Base-by-base conservation (phyloP, 2,797 vertebrate genomes). In the Neosilurus mollespiculum region DNA sequence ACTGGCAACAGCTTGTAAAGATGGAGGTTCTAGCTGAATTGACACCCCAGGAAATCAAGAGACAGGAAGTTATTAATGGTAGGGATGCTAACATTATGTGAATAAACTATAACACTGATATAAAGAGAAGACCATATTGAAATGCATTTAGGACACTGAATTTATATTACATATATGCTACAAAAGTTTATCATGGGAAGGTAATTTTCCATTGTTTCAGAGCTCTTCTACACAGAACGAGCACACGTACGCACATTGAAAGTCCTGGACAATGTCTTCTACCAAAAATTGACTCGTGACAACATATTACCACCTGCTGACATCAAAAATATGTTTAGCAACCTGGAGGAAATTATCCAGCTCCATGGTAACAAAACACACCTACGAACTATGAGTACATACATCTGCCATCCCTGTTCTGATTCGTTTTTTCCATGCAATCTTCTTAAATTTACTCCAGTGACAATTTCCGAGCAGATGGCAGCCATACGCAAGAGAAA, bases 51-150 rank as follows among this genome's bases (percentile, higher is more conserved):
- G 96, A 99, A 88, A 97, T 99, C 92, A 97, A 99, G 87, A 95
- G 97, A 37, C 98, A 99, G 70, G 97, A 99, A 89, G 98, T 99
- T 90, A 99, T 99, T 87, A 97, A 99, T 78, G 98, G 98, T 99
- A 91, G 93, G 91, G 59, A 26, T 79, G 58, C 24, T 11, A 54
- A 67, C 49, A 59, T 59, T 8, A 9, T 3, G 6, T 15, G 24
- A 71, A 83, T 37, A 43, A 4, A 8, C 43, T 43, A 11, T 53
- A 30, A 18, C 51, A 26, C 70, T 54, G 14, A 26, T 73, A 54
- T 16, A 16, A 72, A n/a, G 70, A 51, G 9, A 72, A n/a, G 70
- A 51, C n/a, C 22, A n/a, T 53, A 24, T 54, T 26, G 15, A 54
- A 73, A 54, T 3, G n/a, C 4, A 72, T 59, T 15, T 43, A 30